Base-by-base conservation (phyloP, 2,113 vertebrate species). In the Percina caprodes region DNA sequence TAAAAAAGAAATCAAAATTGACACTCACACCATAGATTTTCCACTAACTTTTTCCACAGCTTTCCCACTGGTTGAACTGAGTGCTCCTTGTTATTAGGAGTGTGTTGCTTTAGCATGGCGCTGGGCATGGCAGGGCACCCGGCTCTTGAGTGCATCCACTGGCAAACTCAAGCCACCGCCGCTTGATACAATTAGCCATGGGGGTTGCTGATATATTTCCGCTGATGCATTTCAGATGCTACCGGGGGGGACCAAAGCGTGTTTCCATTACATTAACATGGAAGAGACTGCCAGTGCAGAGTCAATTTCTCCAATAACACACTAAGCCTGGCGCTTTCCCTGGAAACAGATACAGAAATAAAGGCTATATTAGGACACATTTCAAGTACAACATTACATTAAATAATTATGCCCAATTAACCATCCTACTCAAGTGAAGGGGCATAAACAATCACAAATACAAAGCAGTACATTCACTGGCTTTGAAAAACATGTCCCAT, bases 31-130 rank as follows among this genome's bases (percentile, higher is more conserved):
- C 77, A 74, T 80, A 92, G 84, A 79, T 92, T 93, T 92, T 92
- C 93, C 92, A 93, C 92, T 85, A 93, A 87, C 91, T 92, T 94
- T 89, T 92, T 93, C 91, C 93, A 92, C 71, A 83, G 91, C 81
- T 91, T 91, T 68, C 92, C 89, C 87, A 88, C 85, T 66, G 89
- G 86, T 39, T 91, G 87, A 79, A 86, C 79, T 8, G 83, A 89
- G 74, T 67, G 89, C 90, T 91, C 86, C 88, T 85, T 85, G 86
- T 83, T 79, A 79, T 90, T 83, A 83, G 59, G 84, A 77, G 75
- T 49, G 74, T 85, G 89, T 78, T 69, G 87, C 82, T 73, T 90
- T 84, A 90, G 91, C 93, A 91, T 92, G 90, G 88, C 90, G 87
- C 74, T 71, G 89, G 79, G 85, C 88, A 84, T 75, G 84, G 86